Base-by-base conservation (phyloP, 2,113 vertebrate genomes). In the Ailuropoda melanoleuca region DNA sequence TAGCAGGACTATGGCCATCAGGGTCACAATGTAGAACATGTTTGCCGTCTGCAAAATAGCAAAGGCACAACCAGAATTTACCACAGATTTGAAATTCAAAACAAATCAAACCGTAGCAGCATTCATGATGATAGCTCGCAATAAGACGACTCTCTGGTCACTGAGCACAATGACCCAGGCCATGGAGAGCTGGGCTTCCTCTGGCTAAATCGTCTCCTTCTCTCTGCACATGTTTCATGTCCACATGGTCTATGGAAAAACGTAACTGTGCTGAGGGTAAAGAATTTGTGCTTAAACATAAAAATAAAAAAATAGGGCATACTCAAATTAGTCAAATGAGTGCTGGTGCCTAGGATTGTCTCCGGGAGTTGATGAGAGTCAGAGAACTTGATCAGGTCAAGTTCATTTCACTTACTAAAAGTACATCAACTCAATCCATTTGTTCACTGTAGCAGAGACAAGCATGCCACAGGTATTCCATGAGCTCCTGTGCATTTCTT, bases 11-110 rank as follows among this genome's bases (percentile, higher is more conserved):
- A 99, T 99, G 14, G 99, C 99, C 99, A 99, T 99, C 98, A 99
- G 99, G 97, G 99, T 98, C 96, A 99, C 99, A 14, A 99, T 99
- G 98, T 99, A 99, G 98, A 99, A 99, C 99, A 99, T 99, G 98
- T 99, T 99, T 82, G 99, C 99, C 90, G 99, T 99, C 99, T 99
- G 93, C 39, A 95, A 94, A 60, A 97, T 17, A 96, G 13, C 86
- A 97, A 97, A 37, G 88, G 18, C 50, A 75, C 43, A 88, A 11
- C 1, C 39, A 90, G 77, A 82, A 60, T 43, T 93, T 56, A 82
- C 8, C 39, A 46, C 3, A 39, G 14, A 50, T 6, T 34, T 75
- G 31, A 68, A 85, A 84, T 29, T 37, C 7, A 39, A 74, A 86
- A 56, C 48, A 72, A 83, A 58, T 11, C 21, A 46, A 60, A 56